Conservation (phyloP, 2,113 vertebrate species). For the Alectura lathami region DNA sequence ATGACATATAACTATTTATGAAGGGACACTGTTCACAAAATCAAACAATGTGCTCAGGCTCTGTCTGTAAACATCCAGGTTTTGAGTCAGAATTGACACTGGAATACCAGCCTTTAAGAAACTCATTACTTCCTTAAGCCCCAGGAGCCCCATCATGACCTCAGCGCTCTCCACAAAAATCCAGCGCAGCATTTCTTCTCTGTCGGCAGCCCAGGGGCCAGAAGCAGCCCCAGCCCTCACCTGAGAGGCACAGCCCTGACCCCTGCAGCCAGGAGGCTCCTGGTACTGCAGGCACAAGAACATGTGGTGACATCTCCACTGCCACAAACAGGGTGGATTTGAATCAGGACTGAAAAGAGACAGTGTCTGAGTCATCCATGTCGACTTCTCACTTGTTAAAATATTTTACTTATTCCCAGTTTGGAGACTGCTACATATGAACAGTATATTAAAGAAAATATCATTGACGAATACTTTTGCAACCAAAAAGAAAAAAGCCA, state of each 20-base stretch:
- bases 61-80: background rate
- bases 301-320: constrained; percentile 55
- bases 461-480: background rate
- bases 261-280: background rate
- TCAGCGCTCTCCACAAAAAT: rapidly evolving
- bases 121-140: background rate
- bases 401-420: background rate
- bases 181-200: background rate
- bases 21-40: background rate
- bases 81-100: background rate
- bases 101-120: background rate
- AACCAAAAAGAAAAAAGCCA: background rate
- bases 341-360: background rate
- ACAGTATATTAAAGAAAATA: background rate
- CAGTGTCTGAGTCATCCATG: background rate
- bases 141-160: background rate
- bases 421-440: background rate
- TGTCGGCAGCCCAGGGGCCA: background rate
- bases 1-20: background rate
- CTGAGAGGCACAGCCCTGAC: constrained; percentile 27
- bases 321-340: background rate
- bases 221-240: background rate
- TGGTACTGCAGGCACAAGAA: no score
- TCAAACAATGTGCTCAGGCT: background rate
- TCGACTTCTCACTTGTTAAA: background rate